Evolutionary conservation across 64 coral and sea anemone species (phyloP).

Genomic region (Montipora capricornis): DNA sequence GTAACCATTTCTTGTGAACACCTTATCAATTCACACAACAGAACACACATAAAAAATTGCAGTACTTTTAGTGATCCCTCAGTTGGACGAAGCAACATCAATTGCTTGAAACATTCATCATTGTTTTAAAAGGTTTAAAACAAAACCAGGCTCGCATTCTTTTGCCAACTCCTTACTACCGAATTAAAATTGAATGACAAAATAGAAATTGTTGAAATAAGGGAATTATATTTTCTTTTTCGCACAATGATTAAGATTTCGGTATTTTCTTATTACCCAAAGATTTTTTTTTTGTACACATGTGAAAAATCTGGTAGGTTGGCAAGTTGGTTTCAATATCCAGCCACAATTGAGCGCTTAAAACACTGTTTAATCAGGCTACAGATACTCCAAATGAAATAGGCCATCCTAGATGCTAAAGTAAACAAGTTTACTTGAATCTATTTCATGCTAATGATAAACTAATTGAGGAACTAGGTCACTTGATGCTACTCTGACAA

Average conservation of each 20-base stretch:
- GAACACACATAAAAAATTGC: not conserved
- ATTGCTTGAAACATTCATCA: too few species aligned
- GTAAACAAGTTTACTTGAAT: conserved; percentile 89
- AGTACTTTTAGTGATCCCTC: conserved; percentile 16
- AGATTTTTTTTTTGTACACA: not conserved
- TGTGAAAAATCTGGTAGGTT: conserved; percentile 30
- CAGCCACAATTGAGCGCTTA: conserved; percentile 80
- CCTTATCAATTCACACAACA: not conserved
- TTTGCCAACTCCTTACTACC: not conserved
- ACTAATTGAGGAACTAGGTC: conserved; percentile 82
- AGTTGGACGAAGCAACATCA: too few species aligned
- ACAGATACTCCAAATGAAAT: conserved; percentile 95
- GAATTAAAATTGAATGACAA: conserved; percentile 6
- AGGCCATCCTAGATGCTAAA: conserved; percentile 82
- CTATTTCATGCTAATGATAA: conserved; percentile 98
- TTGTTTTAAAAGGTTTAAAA: not conserved
- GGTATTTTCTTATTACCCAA: conserved; percentile 20
- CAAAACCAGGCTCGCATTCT: not conserved
- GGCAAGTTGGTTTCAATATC: conserved; percentile 77
- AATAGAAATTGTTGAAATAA: conserved; percentile 2
- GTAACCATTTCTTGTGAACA: not conserved
- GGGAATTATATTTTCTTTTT: not conserved
- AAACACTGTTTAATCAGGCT: conserved; percentile 90
- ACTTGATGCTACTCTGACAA: conserved; percentile 89
- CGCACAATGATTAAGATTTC: conserved; percentile 4